A percentile compares a stretch with the other conserved stretches of the same genome.
Evolutionary conservation across 2,888 invertebrate genomes (phyloP).

Genomic region (Lochmaea crataegi): DNA sequence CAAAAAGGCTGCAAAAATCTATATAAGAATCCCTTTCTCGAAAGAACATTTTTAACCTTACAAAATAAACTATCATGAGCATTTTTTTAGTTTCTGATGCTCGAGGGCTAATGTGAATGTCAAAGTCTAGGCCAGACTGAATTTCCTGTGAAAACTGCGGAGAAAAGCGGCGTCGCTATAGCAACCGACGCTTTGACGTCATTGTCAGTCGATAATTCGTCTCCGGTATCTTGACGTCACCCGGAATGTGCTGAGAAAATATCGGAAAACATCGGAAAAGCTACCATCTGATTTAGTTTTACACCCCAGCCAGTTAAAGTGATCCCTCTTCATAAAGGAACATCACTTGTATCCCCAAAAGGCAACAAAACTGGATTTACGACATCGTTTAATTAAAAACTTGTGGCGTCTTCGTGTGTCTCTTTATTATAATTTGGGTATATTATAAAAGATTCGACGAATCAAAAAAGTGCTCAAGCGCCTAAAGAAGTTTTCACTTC

Average conservation of each 20-base stretch:
- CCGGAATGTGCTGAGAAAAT: slow-evolving; percentile 21
- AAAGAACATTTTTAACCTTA: not conserved
- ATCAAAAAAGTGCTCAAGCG: too few relatives aligned
- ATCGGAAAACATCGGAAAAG: not conserved
- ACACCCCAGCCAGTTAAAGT: too few relatives aligned
- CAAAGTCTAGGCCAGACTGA: slow-evolving; percentile 36
- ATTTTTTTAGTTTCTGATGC: not conserved
- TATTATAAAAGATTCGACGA: too few relatives aligned
- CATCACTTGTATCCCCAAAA: too few relatives aligned
- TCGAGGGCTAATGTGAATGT: slow-evolving; percentile 22
- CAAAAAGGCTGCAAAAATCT: not conserved
- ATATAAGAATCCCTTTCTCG: too few relatives aligned
- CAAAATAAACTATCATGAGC: not conserved
- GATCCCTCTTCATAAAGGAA: too few relatives aligned
- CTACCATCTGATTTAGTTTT: too few relatives aligned
- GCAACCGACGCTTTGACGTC: slow-evolving; percentile 42
- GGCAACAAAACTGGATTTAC: too few relatives aligned
- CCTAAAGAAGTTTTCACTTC: too few relatives aligned
- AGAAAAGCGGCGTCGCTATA: slow-evolving; percentile 27
- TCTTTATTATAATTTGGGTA: too few relatives aligned
- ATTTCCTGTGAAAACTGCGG: slow-evolving; percentile 28
- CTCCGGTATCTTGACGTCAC: slow-evolving; percentile 34
- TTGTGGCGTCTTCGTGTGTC: too few relatives aligned
- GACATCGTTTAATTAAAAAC: too few relatives aligned
- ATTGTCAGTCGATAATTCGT: slow-evolving; percentile 31